Evolutionary conservation across 2,113 vertebrate genomes (phyloP).

Genomic region (Triplophysa rosa): DNA sequence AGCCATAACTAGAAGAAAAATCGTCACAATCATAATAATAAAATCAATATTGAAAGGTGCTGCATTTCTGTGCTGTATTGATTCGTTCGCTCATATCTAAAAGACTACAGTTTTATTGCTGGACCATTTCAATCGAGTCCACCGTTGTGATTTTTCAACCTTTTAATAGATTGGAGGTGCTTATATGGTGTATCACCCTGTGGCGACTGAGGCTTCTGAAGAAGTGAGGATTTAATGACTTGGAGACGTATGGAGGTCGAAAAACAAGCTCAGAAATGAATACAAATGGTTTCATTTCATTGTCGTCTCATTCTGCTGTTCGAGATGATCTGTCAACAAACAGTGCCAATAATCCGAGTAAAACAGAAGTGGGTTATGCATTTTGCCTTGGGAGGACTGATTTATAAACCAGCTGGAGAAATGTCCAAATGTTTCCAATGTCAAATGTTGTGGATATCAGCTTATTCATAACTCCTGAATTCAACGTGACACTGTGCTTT

Average conservation of each 20-base stretch:
- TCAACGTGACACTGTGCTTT: no score
- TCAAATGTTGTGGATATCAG: no score
- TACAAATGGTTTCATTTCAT: conserved; percentile 1
- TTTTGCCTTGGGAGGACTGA: no score
- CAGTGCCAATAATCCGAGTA: not conserved
- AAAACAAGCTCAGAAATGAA: not conserved
- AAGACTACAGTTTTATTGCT: conserved; percentile 22
- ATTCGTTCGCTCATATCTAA: not conserved
- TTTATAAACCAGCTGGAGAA: no score
- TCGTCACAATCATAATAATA: not conserved
- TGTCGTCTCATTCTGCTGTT: not conserved
- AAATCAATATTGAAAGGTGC: not conserved
- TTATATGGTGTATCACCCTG: not conserved
- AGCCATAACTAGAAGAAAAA: not conserved
- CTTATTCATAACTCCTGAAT: no score
- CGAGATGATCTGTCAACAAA: conserved; percentile 5
- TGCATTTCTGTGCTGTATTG: not conserved
- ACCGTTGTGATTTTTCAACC: conserved; percentile 11
- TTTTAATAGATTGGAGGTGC: no score
- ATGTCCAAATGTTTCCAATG: no score
- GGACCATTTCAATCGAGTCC: conserved; percentile 15
- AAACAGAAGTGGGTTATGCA: not conserved
- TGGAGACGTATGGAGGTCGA: not conserved
- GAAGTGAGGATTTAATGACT: conserved; percentile 3
- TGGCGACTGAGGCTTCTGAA: not conserved